A percentile compares a stretch with the other conserved stretches of the same genome.
Evolutionary conservation across 2,113 vertebrate genomes (phyloP).

Genomic region (Rhinolophus ferrumequinum): DNA sequence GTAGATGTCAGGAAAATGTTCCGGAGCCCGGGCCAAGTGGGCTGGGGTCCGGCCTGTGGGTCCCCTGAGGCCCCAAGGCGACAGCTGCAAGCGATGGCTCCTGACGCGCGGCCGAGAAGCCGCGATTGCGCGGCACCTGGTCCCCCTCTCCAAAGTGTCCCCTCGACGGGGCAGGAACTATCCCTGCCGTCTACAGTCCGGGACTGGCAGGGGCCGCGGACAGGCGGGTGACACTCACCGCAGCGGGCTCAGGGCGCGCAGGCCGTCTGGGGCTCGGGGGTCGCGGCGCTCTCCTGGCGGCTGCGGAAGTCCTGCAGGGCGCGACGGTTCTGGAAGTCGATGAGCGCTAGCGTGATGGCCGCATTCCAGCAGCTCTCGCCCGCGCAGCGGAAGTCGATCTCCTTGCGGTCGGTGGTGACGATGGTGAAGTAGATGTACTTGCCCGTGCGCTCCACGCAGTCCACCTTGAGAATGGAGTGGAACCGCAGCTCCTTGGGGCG

Average conservation of each 20-base stretch:
- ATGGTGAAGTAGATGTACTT: conserved; percentile 99
- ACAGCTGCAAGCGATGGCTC: neutral
- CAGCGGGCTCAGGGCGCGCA: conserved; percentile 86
- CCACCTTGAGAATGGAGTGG: conserved; percentile 94
- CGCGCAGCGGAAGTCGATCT: conserved; percentile 97
- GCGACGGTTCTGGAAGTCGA: conserved; percentile 96
- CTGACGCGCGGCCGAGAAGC: neutral
- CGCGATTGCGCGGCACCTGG: neutral
- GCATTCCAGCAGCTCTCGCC: conserved; percentile 96
- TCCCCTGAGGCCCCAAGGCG: neutral
- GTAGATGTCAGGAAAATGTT: neutral
- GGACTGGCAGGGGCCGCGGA: neutral
- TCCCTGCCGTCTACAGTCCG: neutral
- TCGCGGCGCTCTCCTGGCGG: conserved; percentile 88
- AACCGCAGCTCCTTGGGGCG: conserved; percentile 94
- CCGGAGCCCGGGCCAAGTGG: neutral
- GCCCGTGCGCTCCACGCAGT: conserved; percentile 97
- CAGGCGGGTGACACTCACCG: neutral
- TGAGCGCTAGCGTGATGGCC: conserved; percentile 96
- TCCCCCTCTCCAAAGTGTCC: neutral
- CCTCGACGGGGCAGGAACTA: neutral
- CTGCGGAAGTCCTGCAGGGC: conserved; percentile 95
- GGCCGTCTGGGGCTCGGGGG: conserved; percentile 87
- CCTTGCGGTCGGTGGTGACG: conserved; percentile 95
- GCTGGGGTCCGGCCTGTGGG: neutral